These are phyloP conservation scores for Rhyacophila evoluta DNA, from an alignment of 2,888 invertebrate genomes.

Conservation along the genomic window DNA sequence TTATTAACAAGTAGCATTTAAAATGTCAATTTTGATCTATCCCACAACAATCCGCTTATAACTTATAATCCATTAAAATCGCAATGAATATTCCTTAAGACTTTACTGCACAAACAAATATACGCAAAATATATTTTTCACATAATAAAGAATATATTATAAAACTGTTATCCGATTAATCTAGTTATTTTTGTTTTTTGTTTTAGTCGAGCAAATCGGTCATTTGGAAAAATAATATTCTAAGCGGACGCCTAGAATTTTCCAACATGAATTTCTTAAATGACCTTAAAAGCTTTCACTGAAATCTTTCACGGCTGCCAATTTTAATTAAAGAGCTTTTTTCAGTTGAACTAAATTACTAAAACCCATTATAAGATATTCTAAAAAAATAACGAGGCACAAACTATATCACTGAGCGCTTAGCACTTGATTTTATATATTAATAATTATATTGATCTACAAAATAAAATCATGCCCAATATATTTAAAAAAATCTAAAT, in stretches of 20 bases:
- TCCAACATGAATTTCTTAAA: not conserved
- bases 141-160: not conserved
- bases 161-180: not conserved
- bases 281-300: not conserved
- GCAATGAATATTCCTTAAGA: too few relatives aligned
- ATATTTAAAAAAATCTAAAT: too few relatives aligned
- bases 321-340: not conserved
- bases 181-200: not conserved
- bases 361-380: too few relatives aligned
- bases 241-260: not conserved
- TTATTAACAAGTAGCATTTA: constrained; percentile 3
- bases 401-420: too few relatives aligned
- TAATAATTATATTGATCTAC: too few relatives aligned
- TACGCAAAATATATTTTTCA: too few relatives aligned
- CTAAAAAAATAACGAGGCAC: too few relatives aligned
- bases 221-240: not conserved
- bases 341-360: too few relatives aligned
- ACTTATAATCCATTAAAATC: too few relatives aligned
- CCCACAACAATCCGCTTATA: not conserved
- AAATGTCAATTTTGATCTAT: constrained; percentile 17
- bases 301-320: not conserved
- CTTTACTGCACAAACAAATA: not conserved
- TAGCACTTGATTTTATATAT: too few relatives aligned
- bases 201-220: not conserved
- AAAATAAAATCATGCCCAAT: too few relatives aligned